Evolutionary conservation across 2,797 vertebrate genomes (phyloP), one percentile per base, ranked within the genome.

Genomic region (Chelidonichthys spinosus): DNA sequence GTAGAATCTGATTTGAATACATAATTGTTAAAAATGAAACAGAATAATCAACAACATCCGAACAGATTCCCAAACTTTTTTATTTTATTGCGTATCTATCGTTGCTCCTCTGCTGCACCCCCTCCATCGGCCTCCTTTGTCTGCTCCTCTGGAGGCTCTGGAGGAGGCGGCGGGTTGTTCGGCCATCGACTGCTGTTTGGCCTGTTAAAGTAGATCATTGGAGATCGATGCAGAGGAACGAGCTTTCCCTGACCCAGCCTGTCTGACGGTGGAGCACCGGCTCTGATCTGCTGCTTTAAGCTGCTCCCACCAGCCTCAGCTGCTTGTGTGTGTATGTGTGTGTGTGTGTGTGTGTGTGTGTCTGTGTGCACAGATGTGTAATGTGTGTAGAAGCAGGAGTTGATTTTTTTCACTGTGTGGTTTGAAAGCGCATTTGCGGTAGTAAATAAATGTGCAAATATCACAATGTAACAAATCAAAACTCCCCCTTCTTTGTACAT

Each of bases 191-290:
- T 73, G 74, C 65, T 37, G 73, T 53, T 83, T 76, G 85, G 80
- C 78, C 77, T 33, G 75, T 60, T 53, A 76, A 55, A 79, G 72
- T 67, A 82, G 69, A 89, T 85, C 69, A 79, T 84, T 54, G 67
- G 73, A 84, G 85, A 85, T 90, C 81, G 68, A 90, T 88, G 80
- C 53, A 1, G 69, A 77, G 63, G 78, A 81, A 69, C 69, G 4
- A 78, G 84, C 70, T 78, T 78, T 59, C 56, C 67, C 78, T 76
- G 81, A 90, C 81, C 76, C 58, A 35, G 75, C 70, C 61, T 75
- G 66, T 84, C 64, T 79, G 71, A 75, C 71, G 76, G 58, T 54
- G 4, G 40, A 69, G 60, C 74, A 0, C 54, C 6, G 36, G 65
- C 79, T 87, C 82, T 85, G 85, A 82, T 85, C 79, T 74, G 68